phyloP scores from a whole-genome alignment of 2,113 vertebrate species.

The Eonycteris spelaea region DNA sequence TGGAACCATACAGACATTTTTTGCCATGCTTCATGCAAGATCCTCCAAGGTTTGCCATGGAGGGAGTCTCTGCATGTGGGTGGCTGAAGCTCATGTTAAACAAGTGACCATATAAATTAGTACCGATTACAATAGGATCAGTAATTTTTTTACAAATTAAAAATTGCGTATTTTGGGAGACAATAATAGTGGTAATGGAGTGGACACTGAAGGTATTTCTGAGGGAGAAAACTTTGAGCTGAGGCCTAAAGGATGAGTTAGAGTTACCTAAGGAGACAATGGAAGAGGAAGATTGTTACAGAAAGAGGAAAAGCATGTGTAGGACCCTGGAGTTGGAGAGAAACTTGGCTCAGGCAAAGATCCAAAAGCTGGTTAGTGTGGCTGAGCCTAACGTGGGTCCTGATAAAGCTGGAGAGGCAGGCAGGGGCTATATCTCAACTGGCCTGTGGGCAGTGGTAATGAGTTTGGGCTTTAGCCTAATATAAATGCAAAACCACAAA shows the following conservation, averaged over 20 bases:
- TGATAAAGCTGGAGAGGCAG: neutral
- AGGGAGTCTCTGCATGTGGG: neutral
- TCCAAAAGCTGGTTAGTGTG: neutral
- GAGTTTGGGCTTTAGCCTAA: neutral
- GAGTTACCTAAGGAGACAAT: neutral
- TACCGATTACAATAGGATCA: neutral
- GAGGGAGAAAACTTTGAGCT: neutral
- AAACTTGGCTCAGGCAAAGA: neutral
- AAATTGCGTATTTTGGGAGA: neutral
- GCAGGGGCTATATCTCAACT: neutral
- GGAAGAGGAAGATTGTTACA: neutral
- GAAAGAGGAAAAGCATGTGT: neutral
- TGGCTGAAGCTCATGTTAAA: neutral
- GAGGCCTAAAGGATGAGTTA: neutral
- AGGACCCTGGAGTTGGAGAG: neutral
- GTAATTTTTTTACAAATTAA: neutral
- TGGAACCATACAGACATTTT: neutral
- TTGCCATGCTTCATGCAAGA: neutral
- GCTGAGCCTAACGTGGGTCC: neutral
- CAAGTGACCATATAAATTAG: neutral
- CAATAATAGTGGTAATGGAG: neutral
- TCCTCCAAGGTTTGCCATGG: neutral
- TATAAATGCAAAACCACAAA: neutral
- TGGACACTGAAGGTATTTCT: neutral
- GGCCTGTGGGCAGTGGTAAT: neutral